Evolutionary conservation across 2,797 vertebrate species (phyloP).

Genomic region (Numenius phaeopus): DNA sequence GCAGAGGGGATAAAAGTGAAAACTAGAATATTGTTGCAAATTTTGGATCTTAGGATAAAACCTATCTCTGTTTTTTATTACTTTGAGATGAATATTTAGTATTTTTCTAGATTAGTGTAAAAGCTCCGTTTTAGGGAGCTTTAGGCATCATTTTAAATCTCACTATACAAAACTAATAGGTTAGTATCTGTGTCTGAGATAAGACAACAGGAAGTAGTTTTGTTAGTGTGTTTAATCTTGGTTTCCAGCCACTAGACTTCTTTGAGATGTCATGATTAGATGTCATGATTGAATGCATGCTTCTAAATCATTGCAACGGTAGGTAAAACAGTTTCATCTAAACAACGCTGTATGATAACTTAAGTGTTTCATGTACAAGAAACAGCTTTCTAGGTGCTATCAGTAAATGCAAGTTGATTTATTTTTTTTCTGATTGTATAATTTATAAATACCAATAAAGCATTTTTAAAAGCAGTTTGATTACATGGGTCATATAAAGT

Average conservation of each 20-base stretch:
- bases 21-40: not conserved
- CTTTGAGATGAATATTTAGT: not conserved
- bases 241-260: not conserved
- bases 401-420: not conserved
- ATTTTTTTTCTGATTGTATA: not conserved
- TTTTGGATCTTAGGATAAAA: not conserved
- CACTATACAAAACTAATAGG: accelerated
- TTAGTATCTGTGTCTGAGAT: not conserved
- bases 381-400: not conserved
- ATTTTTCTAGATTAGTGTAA: not conserved
- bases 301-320: not conserved
- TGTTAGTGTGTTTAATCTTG: not conserved
- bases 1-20: accelerated
- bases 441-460: not conserved
- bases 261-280: not conserved
- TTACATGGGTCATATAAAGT: not conserved
- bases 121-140: not conserved
- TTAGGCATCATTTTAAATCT: not conserved
- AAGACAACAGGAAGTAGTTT: not conserved
- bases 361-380: not conserved
- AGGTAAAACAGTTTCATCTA: not conserved
- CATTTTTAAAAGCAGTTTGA: not conserved
- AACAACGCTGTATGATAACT: accelerated
- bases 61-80: not conserved
- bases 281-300: not conserved